Evolutionary conservation across 2,888 invertebrate species (phyloP).

Genomic region (Lasius fuliginosus): DNA sequence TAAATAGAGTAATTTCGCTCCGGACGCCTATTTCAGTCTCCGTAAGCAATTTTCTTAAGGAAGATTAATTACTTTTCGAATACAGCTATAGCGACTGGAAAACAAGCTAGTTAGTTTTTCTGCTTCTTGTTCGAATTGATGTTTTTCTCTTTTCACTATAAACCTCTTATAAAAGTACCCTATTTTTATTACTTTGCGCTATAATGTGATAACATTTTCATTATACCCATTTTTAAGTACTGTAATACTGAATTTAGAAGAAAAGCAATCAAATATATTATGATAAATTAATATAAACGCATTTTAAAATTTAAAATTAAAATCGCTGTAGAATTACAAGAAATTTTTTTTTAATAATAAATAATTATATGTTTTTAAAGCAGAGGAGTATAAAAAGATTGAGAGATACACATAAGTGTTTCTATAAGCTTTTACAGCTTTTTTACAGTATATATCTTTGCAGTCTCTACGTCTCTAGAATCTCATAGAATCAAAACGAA

Average conservation of each 20-base stretch:
- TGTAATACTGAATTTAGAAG: not conserved
- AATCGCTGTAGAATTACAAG: not conserved
- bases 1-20: slow-evolving; percentile 65
- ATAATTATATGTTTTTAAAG: not conserved
- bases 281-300: slow-evolving; percentile 3
- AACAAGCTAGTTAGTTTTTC: slow-evolving; percentile 47
- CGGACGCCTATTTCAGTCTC: slow-evolving; percentile 56
- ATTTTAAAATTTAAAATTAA: not conserved
- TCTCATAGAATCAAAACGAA: not conserved
- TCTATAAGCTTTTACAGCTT: not conserved
- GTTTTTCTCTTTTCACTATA: slow-evolving; percentile 36
- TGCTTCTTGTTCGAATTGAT: slow-evolving; percentile 27
- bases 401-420: not conserved
- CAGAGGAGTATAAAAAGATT: not conserved
- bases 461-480: slow-evolving; percentile 7
- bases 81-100: slow-evolving; percentile 43
- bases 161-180: slow-evolving; percentile 23
- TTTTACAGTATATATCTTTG: not conserved
- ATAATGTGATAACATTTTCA: not conserved
- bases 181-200: slow-evolving; percentile 12
- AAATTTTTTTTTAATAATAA: not conserved
- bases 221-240: not conserved
- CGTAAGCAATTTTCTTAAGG: slow-evolving; percentile 71
- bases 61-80: slow-evolving; percentile 74
- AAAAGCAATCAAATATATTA: not conserved